Conservation (phyloP, 1,140 invertebrate genomes). For the Neodiprion lecontei region DNA sequence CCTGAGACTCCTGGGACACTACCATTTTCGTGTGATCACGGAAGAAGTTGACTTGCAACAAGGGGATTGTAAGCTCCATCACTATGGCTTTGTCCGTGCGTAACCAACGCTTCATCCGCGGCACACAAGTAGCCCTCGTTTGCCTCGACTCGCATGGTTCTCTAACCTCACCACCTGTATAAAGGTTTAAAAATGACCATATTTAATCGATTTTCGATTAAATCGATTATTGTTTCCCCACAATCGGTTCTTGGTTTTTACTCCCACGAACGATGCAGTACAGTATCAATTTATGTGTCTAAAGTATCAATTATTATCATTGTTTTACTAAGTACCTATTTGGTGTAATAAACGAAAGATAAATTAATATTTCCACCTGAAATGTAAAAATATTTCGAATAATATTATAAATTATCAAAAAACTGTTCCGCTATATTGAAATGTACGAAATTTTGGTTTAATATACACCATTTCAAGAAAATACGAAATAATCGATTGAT, state of each 20-base stretch:
- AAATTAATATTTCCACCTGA: too few relatives aligned
- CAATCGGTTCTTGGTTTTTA: too few relatives aligned
- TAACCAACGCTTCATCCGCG: constrained; percentile 75
- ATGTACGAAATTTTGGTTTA: too few relatives aligned
- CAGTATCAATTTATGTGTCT: not conserved
- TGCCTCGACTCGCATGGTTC: constrained; percentile 64
- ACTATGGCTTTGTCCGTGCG: constrained; percentile 78
- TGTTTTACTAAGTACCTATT: not conserved
- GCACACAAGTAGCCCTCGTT: constrained; percentile 61
- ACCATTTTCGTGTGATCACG: constrained; percentile 82
- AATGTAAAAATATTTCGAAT: too few relatives aligned
- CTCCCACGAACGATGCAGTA: too few relatives aligned
- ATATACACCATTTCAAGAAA: too few relatives aligned
- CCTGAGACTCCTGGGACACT: constrained; percentile 66
- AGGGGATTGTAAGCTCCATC: constrained; percentile 66
- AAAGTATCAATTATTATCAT: not conserved
- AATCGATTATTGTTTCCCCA: too few relatives aligned
- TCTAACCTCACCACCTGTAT: constrained; percentile 62
- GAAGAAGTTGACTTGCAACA: constrained; percentile 76
- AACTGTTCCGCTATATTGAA: too few relatives aligned
- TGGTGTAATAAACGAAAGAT: too few relatives aligned
- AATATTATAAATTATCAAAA: too few relatives aligned
- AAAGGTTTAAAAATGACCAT: not conserved
- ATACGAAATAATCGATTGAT: too few relatives aligned
- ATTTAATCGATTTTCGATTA: not conserved